Conservation (phyloP, 2,888 invertebrate genomes). For the Alloplasta piceator region DNA sequence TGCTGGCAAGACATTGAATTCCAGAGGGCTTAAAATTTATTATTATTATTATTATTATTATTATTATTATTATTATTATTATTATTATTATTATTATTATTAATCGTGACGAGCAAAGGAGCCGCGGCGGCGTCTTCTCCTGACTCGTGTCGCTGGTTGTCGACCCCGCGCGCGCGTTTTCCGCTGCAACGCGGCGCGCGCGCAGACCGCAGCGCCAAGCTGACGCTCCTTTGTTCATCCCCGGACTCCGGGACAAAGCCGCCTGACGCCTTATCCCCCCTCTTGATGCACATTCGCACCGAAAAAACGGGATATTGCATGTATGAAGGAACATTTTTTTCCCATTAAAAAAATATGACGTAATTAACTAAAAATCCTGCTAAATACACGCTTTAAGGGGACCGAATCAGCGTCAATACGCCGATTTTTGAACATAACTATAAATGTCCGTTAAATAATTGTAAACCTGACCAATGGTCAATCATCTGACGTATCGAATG, state of each 20-base stretch:
- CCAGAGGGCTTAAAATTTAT: conserved; percentile 24
- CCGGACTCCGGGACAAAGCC: conserved; percentile 69
- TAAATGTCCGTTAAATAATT: too few species aligned
- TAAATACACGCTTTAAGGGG: too few species aligned
- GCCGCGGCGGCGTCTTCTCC: conserved; percentile 54
- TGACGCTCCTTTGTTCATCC: conserved; percentile 75
- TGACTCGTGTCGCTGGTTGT: conserved; percentile 69
- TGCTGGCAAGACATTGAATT: conserved; percentile 36
- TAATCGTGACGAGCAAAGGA: conserved; percentile 42
- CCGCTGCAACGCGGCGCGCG: conserved; percentile 60
- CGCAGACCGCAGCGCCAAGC: conserved; percentile 51
- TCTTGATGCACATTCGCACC: conserved; percentile 10
- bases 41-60: conserved; percentile 71
- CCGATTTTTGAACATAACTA: too few species aligned
- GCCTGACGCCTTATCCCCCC: conserved; percentile 27
- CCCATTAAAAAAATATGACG: too few species aligned
- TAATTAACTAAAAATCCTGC: too few species aligned
- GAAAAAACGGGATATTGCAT: too few species aligned
- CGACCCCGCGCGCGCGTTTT: conserved; percentile 69
- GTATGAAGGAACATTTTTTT: too few species aligned
- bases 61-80: conserved; percentile 70
- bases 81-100: conserved; percentile 68
- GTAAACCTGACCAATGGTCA: too few species aligned
- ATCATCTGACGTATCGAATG: too few species aligned
- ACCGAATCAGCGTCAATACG: too few species aligned